phyloP scores from a whole-genome alignment of 2,113 vertebrate species.

The Pachycephala philippinensis region DNA sequence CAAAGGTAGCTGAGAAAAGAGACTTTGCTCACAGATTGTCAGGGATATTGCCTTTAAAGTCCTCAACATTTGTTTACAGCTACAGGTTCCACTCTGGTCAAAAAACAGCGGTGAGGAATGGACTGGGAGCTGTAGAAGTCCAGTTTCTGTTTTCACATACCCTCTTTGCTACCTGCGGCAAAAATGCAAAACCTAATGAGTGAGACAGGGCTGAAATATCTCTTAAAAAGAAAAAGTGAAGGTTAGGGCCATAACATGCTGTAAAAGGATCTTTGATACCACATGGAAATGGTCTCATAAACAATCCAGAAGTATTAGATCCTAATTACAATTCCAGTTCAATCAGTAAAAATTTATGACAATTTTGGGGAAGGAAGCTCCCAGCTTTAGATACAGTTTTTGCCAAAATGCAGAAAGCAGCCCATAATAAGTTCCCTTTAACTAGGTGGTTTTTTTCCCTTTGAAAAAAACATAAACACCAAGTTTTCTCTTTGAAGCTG shows the following conservation, averaged over 20 bases:
- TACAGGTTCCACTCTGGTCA: neutral
- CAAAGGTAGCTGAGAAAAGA: neutral
- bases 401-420: neutral
- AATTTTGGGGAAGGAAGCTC: neutral
- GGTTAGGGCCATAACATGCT: neutral
- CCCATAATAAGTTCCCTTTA: neutral
- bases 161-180: neutral
- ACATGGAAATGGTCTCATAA: neutral
- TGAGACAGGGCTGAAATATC: neutral
- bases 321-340: neutral
- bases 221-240: neutral
- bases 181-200: neutral
- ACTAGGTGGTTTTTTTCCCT: neutral
- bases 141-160: neutral
- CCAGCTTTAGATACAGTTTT: neutral
- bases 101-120: neutral
- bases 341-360: neutral
- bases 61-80: constrained; percentile 5
- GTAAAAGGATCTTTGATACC: neutral
- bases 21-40: neutral
- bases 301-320: neutral
- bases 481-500: neutral
- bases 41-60: neutral
- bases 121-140: neutral
- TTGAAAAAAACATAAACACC: neutral